phyloP scores from a whole-genome alignment of 2,113 vertebrate genomes.

The Spizaetus ornatus region DNA sequence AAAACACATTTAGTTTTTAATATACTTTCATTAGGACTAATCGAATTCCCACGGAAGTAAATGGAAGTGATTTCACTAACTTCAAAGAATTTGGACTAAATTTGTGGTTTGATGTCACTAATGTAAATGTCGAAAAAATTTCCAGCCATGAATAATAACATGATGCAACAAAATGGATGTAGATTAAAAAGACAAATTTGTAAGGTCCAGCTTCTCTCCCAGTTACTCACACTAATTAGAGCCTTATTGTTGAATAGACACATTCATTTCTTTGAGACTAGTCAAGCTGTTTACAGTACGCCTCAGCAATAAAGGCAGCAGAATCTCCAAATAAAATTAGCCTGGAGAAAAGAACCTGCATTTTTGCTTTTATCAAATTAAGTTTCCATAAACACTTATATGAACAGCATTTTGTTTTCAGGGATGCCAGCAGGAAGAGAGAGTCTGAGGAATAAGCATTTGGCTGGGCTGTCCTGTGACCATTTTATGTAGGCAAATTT shows the following conservation, averaged over 20 bases:
- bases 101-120: not conserved
- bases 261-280: not conserved
- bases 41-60: not conserved
- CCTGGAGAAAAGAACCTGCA: not conserved
- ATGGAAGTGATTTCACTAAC: not conserved
- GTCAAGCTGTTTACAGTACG: not conserved
- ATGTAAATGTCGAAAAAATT: not conserved
- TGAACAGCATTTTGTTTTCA: not conserved
- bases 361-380: not conserved
- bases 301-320: not conserved
- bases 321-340: slow-evolving; percentile 19
- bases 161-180: not conserved
- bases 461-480: not conserved
- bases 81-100: not conserved
- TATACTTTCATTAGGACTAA: not conserved
- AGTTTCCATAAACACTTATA: not conserved
- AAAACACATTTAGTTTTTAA: not conserved
- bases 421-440: not conserved
- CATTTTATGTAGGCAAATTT: not conserved
- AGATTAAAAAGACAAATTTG: not conserved
- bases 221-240: not conserved
- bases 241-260: not conserved
- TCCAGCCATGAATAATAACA: not conserved
- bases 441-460: not conserved
- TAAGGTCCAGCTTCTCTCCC: not conserved